These are phyloP conservation scores for Globodera rostochiensis DNA, from an alignment of 1,140 invertebrate species.

Conservation along the genomic window DNA sequence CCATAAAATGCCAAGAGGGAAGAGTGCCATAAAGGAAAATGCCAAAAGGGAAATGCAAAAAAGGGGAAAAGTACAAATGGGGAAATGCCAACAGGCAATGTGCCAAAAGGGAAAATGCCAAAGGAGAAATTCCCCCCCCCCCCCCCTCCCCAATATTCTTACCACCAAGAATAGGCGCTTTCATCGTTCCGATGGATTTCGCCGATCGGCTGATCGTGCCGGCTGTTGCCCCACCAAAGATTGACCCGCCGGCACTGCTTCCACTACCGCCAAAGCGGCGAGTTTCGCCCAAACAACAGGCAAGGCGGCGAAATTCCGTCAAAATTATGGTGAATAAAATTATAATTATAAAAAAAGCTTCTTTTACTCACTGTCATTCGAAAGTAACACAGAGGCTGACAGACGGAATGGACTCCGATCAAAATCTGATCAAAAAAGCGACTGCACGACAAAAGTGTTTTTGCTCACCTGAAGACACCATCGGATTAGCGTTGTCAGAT, in stretches of 20 bases:
- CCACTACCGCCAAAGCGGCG: slow-evolving; percentile 76
- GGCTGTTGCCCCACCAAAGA: slow-evolving; percentile 11
- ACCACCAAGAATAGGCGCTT: no score
- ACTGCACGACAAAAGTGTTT: background rate
- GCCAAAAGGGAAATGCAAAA: no score
- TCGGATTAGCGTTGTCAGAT: slow-evolving; percentile 55
- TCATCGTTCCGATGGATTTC: background rate
- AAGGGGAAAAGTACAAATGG: no score
- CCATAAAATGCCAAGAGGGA: no score
- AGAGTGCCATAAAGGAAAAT: no score
- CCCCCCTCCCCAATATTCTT: background rate
- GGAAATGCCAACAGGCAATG: no score
- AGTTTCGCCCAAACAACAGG: slow-evolving; percentile 73
- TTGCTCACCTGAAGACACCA: slow-evolving; percentile 59
- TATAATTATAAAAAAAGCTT: background rate
- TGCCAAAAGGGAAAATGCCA: no score
- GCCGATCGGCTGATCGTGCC: slow-evolving; percentile 16
- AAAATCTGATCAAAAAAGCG: slow-evolving; percentile 48
- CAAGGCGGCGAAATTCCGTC: slow-evolving; percentile 60
- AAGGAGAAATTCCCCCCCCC: background rate
- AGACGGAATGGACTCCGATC: slow-evolving; percentile 64
- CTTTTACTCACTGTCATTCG: slow-evolving; percentile 49
- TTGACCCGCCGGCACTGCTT: slow-evolving; percentile 21
- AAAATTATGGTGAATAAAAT: background rate
- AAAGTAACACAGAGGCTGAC: slow-evolving; percentile 63